A percentile compares a stretch with the other conserved stretches of the same genome.
Conservation (phyloP, 2,797 vertebrate genomes). For the Moxostoma hubbsi region DNA sequence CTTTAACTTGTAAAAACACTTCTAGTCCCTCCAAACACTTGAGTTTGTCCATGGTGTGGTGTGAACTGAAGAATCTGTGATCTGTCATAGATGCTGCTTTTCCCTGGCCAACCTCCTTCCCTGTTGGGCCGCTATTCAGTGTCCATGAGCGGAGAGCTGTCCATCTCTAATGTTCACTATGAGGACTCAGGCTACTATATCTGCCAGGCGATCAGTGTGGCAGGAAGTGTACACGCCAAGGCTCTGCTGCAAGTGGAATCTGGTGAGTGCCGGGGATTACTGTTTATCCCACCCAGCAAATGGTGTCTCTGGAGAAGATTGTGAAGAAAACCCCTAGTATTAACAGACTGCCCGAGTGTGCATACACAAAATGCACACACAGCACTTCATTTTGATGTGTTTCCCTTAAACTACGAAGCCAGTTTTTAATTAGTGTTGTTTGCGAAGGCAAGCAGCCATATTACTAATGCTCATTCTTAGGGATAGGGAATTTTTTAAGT, state of each 20-base stretch:
- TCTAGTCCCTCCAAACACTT: slow-evolving; percentile 2
- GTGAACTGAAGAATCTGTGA: slow-evolving; percentile 39
- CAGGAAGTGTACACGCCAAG: slow-evolving; percentile 89
- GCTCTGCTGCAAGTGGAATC: slow-evolving; percentile 86
- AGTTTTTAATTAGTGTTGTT: slow-evolving; percentile 14
- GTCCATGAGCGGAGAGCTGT: slow-evolving; percentile 87
- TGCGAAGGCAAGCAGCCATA: not conserved
- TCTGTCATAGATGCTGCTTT: slow-evolving; percentile 85
- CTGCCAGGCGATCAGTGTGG: slow-evolving; percentile 97
- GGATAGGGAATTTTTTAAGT: no score
- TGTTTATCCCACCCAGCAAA: slow-evolving; percentile 39
- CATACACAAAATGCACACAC: not conserved
- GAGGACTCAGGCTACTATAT: slow-evolving; percentile 91
- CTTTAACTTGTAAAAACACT: not conserved
- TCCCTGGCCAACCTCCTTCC: slow-evolving; percentile 86
- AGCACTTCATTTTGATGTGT: not conserved
- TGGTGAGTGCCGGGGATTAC: slow-evolving; percentile 71
- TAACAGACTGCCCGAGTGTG: not conserved
- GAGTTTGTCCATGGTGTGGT: slow-evolving; percentile 33
- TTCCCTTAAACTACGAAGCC: not conserved
- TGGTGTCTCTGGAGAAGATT: slow-evolving; percentile 31
- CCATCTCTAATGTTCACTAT: slow-evolving; percentile 81
- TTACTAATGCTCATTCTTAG: no score
- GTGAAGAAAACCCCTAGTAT: slow-evolving; percentile 30
- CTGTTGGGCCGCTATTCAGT: slow-evolving; percentile 86